A percentile compares a stretch with the other conserved stretches of the same genome.
Conservation (phyloP, 1,140 invertebrate species). For the Calliopsis andreniformis region DNA sequence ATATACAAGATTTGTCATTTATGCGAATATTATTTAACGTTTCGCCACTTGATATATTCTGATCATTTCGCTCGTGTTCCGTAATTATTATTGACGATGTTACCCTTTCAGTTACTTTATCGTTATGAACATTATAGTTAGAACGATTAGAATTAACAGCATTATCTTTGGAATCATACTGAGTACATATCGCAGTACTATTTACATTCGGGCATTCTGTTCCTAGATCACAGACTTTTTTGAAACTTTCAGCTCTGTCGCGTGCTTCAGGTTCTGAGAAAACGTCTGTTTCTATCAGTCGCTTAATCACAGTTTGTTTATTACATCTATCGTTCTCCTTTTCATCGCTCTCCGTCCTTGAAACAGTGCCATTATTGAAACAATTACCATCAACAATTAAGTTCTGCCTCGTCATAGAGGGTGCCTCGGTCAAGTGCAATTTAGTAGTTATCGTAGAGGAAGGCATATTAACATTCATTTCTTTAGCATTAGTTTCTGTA, state of each 20-base stretch:
- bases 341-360: slow-evolving; percentile 19
- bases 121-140: slow-evolving; percentile 45
- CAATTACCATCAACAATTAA: slow-evolving; percentile 44
- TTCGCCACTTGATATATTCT: background rate
- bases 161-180: slow-evolving; percentile 52
- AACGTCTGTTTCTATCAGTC: slow-evolving; percentile 52
- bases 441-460: slow-evolving; percentile 28
- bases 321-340: slow-evolving; percentile 51
- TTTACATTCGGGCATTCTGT: slow-evolving; percentile 58
- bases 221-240: slow-evolving; percentile 64
- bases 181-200: slow-evolving; percentile 46
- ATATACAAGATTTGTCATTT: background rate
- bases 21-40: slow-evolving; percentile 6
- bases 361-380: slow-evolving; percentile 42
- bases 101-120: slow-evolving; percentile 26
- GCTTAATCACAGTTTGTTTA: slow-evolving; percentile 63
- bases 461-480: slow-evolving; percentile 7
- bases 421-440: slow-evolving; percentile 30
- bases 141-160: slow-evolving; percentile 50
- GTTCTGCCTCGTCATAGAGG: slow-evolving; percentile 40
- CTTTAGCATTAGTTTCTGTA: slow-evolving; percentile 35
- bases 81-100: slow-evolving; percentile 22
- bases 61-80: background rate
- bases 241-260: slow-evolving; percentile 57
- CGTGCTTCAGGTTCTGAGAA: slow-evolving; percentile 45